These are phyloP conservation scores for Hedychridium roseum DNA, from an alignment of 2,888 invertebrate species.

Conservation along the genomic window DNA sequence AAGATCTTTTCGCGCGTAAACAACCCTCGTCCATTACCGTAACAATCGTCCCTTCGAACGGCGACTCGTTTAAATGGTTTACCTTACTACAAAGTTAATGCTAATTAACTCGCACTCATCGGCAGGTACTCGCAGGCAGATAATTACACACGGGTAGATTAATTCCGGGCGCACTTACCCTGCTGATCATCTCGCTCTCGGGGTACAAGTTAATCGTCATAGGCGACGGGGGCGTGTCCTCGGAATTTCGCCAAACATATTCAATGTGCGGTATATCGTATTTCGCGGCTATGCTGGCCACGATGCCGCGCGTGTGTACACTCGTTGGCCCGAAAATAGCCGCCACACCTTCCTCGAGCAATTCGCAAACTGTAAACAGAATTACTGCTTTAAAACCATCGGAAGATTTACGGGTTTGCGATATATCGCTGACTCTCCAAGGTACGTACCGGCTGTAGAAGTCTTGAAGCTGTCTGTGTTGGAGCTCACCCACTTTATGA, in stretches of 20 bases:
- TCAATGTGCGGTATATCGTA: constrained; percentile 88
- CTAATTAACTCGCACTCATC: too few species aligned
- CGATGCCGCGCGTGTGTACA: constrained; percentile 83
- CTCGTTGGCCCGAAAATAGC: constrained; percentile 94
- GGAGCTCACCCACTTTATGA: constrained; percentile 38
- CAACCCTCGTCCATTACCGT: too few species aligned
- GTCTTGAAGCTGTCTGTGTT: constrained; percentile 54
- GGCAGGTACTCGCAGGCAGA: too few species aligned
- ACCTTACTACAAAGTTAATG: too few species aligned
- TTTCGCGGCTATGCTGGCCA: constrained; percentile 82
- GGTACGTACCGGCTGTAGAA: constrained; percentile 28
- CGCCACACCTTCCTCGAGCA: constrained; percentile 85
- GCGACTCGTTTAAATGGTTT: too few species aligned
- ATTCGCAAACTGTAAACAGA: constrained; percentile 77
- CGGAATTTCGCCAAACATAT: constrained; percentile 73
- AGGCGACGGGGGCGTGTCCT: constrained; percentile 28
- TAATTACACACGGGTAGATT: too few species aligned
- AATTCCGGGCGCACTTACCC: too few species aligned
- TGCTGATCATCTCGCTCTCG: constrained; percentile 40
- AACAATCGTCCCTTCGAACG: too few species aligned
- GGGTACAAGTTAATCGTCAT: constrained; percentile 77
- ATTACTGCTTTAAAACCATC: constrained; percentile 34
- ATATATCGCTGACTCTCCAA: background rate
- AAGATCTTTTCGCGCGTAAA: too few species aligned
- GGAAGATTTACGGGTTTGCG: background rate